Evolutionary conservation across 2,797 vertebrate genomes (phyloP), one percentile per base, ranked within the genome.

Genomic region (Spheniscus humboldti): DNA sequence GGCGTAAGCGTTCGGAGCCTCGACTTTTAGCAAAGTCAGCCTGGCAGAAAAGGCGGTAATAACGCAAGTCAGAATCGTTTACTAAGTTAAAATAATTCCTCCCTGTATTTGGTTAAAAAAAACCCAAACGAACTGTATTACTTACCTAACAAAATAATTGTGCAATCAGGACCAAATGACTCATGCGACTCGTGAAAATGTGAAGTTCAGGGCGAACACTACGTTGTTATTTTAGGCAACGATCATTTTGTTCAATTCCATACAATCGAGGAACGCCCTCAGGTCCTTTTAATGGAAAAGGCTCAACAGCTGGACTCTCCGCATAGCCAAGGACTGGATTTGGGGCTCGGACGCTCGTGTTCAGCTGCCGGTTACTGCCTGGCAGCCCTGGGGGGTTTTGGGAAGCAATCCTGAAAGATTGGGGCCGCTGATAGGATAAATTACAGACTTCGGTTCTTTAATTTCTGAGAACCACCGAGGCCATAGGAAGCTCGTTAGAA

Each of bases 71-170:
- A 90, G 84, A 96, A 84, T 90, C 31, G 67, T 87, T 96, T 86
- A 92, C 87, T 53, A 94, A 68, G 75, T 95, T 91, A 92, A 97
- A 96, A 86, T 60, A 83, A 90, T 88, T 96, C 90, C 89, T 94
- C 59, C 62, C 71, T 78, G 86, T 90, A 59, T 66, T 93, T 96
- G 75, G 72, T 37, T 27, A 18, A 13, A 35, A 28, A 10, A 69
- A 45, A 71, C 41, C 41, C 41, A 8, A 55, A 59, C 75, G 37
- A 90, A 73, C 50, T 55, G 10, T 53, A 41, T 84, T 82, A 56
- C 88, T 68, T 83, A 73, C 47, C 78, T 67, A 83, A 86, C 69
- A 95, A 96, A 96, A 85, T 83, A 88, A 94, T 74, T 83, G 56
- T 53, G 57, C 91, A 64, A 92, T 90, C 76, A 96, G 92, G 86